Base-by-base conservation (phyloP, 92 coral and sea anemone genomes). In the Porites evermanni region DNA sequence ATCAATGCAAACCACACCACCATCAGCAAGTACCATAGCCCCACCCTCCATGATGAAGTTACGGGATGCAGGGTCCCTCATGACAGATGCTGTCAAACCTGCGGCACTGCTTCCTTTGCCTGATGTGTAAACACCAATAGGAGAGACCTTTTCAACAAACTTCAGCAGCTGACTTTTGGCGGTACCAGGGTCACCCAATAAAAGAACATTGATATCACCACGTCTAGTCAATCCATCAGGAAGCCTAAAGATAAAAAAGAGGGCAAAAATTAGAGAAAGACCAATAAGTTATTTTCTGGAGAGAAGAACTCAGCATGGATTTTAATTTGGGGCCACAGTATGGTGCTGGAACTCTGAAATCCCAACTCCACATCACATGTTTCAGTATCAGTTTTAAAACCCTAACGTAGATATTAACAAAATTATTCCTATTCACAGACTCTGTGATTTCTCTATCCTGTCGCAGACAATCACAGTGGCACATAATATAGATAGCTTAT, bases 51-150 rank as follows among this genome's bases (percentile, higher is more conserved):
- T 97, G 73, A 95, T 94, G 75, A 95, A 97, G 82, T 94, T 97
- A 52, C 99, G 93, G 23, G 98, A 95, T 21, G 91, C 96, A 26
- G 99, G 99, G 75, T 97, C 99, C 83, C 96, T 94, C 90, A 93
- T 97, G 64, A 97, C 99, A 20, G 99, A 95, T 72, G 99, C 99
- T 0, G 99, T 97, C 82, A 97, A 83, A 7, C 99, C 99, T 53
- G 98, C 99, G 4, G 98, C 99, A 90, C 98, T 95, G 82, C 98
- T 95, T 20, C 99, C 99, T 85, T 95, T 95, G 18, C 99, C 99
- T 4, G 99, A 95, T 14, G 99, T 97, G 87, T 95, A 95, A 44
- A 97, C 98, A 21, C 98, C 99, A 38, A 95, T 92, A 1, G 99
- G 99, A 51, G 99, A 82, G 53, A 95, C 98, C 75, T 97, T 95